These are phyloP conservation scores for Rhinichthys osculus DNA, from an alignment of 2,797 vertebrate species.

Conservation along the genomic window DNA sequence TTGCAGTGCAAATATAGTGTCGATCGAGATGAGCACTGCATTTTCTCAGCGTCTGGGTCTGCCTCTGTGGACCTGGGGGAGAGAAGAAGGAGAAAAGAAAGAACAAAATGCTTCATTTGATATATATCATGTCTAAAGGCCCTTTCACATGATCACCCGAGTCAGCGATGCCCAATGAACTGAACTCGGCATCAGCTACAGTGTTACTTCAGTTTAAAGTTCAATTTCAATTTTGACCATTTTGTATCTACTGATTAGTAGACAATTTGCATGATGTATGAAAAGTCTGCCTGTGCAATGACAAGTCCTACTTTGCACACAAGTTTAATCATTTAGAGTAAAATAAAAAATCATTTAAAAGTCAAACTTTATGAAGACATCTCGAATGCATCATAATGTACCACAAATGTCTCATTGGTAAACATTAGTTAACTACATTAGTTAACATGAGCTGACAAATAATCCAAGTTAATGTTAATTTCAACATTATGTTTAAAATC, in stretches of 20 bases:
- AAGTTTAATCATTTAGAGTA: constrained; percentile 5
- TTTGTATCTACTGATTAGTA: background rate
- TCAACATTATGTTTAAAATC: background rate
- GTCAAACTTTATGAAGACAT: background rate
- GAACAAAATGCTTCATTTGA: constrained; percentile 27
- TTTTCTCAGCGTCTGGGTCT: constrained; percentile 73
- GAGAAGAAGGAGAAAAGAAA: constrained; percentile 57
- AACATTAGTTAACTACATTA: no score
- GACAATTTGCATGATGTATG: background rate
- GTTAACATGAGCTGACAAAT: no score
- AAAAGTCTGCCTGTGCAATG: background rate
- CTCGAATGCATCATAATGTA: background rate
- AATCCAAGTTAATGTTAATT: background rate
- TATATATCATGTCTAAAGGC: constrained; percentile 14
- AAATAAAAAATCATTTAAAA: background rate
- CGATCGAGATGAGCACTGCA: background rate
- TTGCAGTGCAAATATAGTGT: background rate
- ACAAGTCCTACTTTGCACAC: background rate
- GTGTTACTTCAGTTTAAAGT: background rate
- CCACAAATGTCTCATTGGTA: no score
- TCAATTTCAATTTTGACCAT: background rate
- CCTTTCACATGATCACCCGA: background rate
- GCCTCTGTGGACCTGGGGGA: constrained; percentile 72
- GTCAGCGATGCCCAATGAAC: background rate
- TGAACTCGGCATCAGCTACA: background rate